A percentile compares a stretch with the other conserved stretches of the same genome.
phyloP scores from a whole-genome alignment of 2,797 vertebrate species.

The Labeo calbasu region DNA sequence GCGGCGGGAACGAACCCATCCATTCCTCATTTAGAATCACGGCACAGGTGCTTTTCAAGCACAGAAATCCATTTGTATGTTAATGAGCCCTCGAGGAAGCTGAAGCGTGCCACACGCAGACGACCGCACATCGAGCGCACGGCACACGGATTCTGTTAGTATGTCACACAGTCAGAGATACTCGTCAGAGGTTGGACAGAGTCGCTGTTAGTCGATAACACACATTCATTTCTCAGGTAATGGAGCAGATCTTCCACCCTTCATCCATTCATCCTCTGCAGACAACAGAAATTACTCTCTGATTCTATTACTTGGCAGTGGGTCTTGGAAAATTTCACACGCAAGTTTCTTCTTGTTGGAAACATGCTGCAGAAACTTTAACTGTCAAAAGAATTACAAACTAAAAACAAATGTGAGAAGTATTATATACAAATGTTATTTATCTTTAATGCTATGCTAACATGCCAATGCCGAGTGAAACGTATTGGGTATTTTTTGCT shows the following conservation, averaged over 20 bases:
- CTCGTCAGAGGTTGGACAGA: constrained; percentile 2
- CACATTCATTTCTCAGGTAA: constrained; percentile 23
- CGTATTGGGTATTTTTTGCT: background rate
- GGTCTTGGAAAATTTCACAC: background rate
- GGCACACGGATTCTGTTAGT: constrained; percentile 26
- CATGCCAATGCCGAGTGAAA: background rate
- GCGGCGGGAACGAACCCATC: constrained; percentile 60
- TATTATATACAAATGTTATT: background rate
- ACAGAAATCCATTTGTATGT: constrained; percentile 84
- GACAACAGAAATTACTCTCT: background rate
- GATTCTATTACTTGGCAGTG: background rate
- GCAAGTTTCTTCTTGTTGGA: background rate
- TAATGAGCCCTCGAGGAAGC: constrained; percentile 77
- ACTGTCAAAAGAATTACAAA: background rate
- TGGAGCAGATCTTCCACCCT: constrained; percentile 5
- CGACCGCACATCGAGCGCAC: background rate
- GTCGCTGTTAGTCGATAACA: constrained; percentile 25
- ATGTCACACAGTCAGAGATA: background rate
- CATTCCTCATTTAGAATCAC: constrained; percentile 71
- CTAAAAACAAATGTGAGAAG: background rate
- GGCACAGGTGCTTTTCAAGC: constrained; percentile 75
- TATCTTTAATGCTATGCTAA: background rate
- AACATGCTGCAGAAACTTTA: background rate
- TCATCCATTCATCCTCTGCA: background rate
- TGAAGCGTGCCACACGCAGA: constrained; percentile 55